Evolutionary conservation across 2,888 invertebrate genomes (phyloP).

Genomic region (Sipunculus nudus): DNA sequence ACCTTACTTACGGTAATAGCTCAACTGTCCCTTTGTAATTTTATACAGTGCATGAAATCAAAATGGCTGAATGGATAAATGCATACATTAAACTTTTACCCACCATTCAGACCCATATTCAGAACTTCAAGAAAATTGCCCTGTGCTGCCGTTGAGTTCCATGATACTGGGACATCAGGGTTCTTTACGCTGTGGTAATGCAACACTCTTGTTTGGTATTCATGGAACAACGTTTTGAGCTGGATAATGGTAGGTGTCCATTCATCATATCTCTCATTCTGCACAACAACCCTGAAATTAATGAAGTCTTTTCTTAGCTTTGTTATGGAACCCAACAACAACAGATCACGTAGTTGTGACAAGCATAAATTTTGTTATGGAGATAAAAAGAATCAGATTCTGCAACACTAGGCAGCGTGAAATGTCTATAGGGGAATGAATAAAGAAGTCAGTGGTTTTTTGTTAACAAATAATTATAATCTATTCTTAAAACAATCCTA

Average conservation of each 20-base stretch:
- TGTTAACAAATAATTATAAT: too few relatives aligned
- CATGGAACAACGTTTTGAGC: slow-evolving; percentile 85
- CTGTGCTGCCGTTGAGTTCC: slow-evolving; percentile 73
- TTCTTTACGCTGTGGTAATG: slow-evolving; percentile 76
- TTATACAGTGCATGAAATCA: too few relatives aligned
- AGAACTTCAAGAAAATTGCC: slow-evolving; percentile 99
- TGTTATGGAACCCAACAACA: background rate
- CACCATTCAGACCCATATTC: slow-evolving; percentile 96
- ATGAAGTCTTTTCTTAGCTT: background rate
- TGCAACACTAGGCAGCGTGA: too few relatives aligned
- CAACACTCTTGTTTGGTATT: slow-evolving; percentile 87
- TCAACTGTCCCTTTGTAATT: too few relatives aligned
- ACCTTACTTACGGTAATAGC: too few relatives aligned
- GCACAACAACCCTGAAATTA: slow-evolving; percentile 86
- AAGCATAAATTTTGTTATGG: too few relatives aligned
- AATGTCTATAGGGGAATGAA: too few relatives aligned
- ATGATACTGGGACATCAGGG: slow-evolving; percentile 52
- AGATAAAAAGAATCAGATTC: too few relatives aligned
- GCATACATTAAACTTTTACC: slow-evolving; percentile 35
- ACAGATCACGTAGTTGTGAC: too few relatives aligned
- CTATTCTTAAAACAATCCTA: too few relatives aligned
- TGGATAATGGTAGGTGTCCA: slow-evolving; percentile 92
- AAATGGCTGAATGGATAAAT: too few relatives aligned
- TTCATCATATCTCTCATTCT: slow-evolving; percentile 98
- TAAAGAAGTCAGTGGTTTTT: too few relatives aligned